Percentiles rank a stretch among this genome's conserved stretches.
Evolutionary conservation across 2,113 vertebrate species (phyloP).

Genomic region (Corydoras maculifer): DNA sequence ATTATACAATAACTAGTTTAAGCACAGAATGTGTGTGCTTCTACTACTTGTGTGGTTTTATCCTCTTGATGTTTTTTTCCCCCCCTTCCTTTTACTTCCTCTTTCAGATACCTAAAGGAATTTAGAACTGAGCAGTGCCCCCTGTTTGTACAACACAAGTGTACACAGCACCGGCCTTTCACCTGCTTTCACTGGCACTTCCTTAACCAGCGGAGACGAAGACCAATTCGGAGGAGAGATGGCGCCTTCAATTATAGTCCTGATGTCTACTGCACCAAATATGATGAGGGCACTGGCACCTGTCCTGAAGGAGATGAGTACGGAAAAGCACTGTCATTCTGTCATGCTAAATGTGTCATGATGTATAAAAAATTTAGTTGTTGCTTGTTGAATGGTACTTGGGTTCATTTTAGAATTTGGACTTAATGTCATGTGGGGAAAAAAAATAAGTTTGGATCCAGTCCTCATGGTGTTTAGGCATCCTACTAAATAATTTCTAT

Average conservation of each 20-base stretch:
- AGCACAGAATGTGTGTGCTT: no score
- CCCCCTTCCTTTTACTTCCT: neutral
- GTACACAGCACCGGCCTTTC: slow-evolving; percentile 91
- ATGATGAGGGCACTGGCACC: slow-evolving; percentile 89
- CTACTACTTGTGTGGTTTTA: no score
- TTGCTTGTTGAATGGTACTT: no score
- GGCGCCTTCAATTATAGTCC: slow-evolving; percentile 98
- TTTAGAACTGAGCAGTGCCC: slow-evolving; percentile 97
- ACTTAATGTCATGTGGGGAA: no score
- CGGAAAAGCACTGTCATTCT: slow-evolving; percentile 53
- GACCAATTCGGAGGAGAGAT: slow-evolving; percentile 89
- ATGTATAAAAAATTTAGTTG: no score
- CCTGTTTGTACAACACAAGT: slow-evolving; percentile 96
- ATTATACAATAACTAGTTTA: no score
- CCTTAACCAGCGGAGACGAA: slow-evolving; percentile 89
- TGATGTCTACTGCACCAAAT: slow-evolving; percentile 96
- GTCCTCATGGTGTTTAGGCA: no score
- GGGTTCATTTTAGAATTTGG: no score
- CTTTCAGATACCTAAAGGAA: slow-evolving; percentile 90
- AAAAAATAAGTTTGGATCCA: no score
- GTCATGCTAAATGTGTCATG: no score
- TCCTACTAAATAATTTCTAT: no score
- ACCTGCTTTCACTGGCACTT: slow-evolving; percentile 99
- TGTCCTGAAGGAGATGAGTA: slow-evolving; percentile 96
- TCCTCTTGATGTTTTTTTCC: neutral